phyloP scores from a whole-genome alignment of 1,140 invertebrate species.

The Drosophila mauritiana region DNA sequence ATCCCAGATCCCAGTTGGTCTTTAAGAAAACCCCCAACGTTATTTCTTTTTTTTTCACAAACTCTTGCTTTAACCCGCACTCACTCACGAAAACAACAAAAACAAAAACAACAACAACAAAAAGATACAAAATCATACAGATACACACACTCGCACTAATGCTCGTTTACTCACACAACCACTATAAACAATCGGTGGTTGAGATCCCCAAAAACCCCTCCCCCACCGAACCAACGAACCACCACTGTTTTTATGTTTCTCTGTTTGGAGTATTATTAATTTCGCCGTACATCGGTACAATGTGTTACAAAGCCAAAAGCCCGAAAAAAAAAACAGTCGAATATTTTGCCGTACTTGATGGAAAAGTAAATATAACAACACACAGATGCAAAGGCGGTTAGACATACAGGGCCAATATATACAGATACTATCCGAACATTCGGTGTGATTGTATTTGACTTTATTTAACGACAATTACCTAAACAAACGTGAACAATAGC shows the following conservation, averaged over 20 bases:
- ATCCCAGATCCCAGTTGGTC: conserved; percentile 26
- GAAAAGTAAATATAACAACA: conserved; percentile 13
- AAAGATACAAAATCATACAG: conserved; percentile 15
- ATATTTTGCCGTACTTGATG: conserved; percentile 13
- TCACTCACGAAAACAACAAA: neutral
- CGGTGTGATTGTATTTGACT: conserved; percentile 3
- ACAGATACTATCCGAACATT: conserved; percentile 3
- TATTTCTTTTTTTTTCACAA: neutral
- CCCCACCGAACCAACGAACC: neutral
- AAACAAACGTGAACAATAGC: conserved; percentile 37
- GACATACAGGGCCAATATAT: neutral
- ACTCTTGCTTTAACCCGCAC: conserved; percentile 6
- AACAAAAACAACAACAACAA: neutral
- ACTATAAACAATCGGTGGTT: conserved; percentile 15
- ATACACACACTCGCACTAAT: neutral
- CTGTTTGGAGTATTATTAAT: conserved; percentile 28
- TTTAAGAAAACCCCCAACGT: conserved; percentile 17
- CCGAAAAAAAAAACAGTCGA: conserved; percentile 1
- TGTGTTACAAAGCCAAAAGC: conserved; percentile 3
- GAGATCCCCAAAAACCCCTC: conserved; percentile 11
- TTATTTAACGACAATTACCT: conserved; percentile 11
- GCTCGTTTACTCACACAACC: conserved; percentile 1
- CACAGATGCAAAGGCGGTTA: conserved; percentile 1
- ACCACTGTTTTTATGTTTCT: conserved; percentile 8
- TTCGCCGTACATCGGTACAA: conserved; percentile 17